Evolutionary conservation across 2,797 vertebrate species (phyloP), one percentile per base, ranked within the genome.

Genomic region (Bradypus variegatus): DNA sequence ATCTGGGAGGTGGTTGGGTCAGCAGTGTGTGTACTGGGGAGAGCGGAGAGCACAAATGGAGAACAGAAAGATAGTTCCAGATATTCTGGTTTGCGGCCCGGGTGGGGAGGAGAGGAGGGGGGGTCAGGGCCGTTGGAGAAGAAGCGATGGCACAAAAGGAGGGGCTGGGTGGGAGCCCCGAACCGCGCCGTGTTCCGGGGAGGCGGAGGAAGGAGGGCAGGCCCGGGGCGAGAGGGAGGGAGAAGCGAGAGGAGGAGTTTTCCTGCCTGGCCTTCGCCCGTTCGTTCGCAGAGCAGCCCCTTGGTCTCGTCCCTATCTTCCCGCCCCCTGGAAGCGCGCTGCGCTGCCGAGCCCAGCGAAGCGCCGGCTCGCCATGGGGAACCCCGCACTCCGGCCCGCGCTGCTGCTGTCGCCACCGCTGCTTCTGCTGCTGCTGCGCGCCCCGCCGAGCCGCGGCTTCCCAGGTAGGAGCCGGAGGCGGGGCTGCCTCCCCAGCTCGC

Each of bases 331-430:
- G 86, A 90, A 84, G 94, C 64, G 83, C 87, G 72, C 93, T 80
- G 92, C 4, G 72, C 80, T 70, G 86, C 77, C 38, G 36, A 60
- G 94, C 55, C 82, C 41, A 93, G 31, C 41, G 48, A n/a, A 70
- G 79, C 41, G 16, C 92, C 77, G 10, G 93, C 23, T 92, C 88
- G 95, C 92, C 95, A 97, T 98, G 97, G 94, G 95, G 95, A 96
- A 94, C 94, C 41, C 90, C 76, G 94, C 88, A 79, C 92, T 96
- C 65, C 36, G 60, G 94, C 83, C 96, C 27, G 90, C 79, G 79
- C 87, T 94, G 27, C 92, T 97, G 94, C 94, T 95, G 69, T 93
- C 77, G 76, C 85, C 12, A 23, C 73, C 73, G 50, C 89, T 86
- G 78, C 78, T 84, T 86, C 70, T 69, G 50, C 45, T 94, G 31